phyloP scores from a whole-genome alignment of 2,113 vertebrate genomes.

The Urocynchramus pylzowi region DNA sequence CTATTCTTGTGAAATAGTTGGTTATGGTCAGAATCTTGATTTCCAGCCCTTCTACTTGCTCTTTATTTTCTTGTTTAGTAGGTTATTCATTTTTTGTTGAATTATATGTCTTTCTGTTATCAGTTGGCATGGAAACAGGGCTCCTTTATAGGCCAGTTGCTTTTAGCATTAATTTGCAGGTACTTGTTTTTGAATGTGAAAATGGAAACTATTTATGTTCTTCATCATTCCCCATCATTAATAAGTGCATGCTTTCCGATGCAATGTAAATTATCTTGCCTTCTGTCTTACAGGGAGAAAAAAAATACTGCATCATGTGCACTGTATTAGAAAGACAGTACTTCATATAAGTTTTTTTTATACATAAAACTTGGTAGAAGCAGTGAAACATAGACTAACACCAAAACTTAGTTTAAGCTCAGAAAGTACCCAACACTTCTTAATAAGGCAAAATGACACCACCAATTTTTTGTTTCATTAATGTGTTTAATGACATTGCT shows the following conservation, averaged over 20 bases:
- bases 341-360: background rate
- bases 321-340: background rate
- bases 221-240: conserved; percentile 23
- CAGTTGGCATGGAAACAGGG: conserved; percentile 60
- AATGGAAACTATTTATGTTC: conserved; percentile 43
- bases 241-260: background rate
- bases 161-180: conserved; percentile 64
- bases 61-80: conserved; percentile 20
- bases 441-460: background rate
- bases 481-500: background rate
- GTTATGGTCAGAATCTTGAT: background rate
- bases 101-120: conserved; percentile 34
- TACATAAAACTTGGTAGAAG: background rate
- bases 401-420: background rate
- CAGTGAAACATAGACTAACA: background rate
- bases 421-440: background rate
- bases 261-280: background rate
- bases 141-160: conserved; percentile 35
- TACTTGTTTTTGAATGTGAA: conserved; percentile 45
- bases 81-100: conserved; percentile 5
- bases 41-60: background rate
- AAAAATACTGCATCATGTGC: background rate
- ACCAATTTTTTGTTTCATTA: background rate
- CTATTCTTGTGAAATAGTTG: conserved; percentile 19
- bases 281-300: background rate